Evolutionary conservation across 2,113 vertebrate species (phyloP), one percentile per base, ranked within the genome.

Genomic region (Cyprinus carpio): DNA sequence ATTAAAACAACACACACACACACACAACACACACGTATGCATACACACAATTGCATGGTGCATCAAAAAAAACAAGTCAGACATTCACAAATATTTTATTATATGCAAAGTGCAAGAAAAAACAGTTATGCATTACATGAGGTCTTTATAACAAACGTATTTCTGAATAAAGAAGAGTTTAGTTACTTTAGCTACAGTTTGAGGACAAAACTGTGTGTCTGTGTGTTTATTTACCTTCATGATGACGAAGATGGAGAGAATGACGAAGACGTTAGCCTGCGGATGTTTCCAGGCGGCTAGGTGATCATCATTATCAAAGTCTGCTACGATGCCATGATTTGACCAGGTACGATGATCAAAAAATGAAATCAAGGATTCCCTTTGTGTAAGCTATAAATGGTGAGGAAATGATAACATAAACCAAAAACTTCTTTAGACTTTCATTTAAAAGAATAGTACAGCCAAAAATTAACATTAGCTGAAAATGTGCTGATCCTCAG

Each of bases 301-400:
- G 71, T 96, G 96, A 85, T 88, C 87, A 0, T 31, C 25, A 6
- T 95, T 95, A 79, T 96, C 95, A 0, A 98, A 97, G 85, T 99
- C 97, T 23, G 97, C 95, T 0, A 90, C 93, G 25, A 97, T 87
- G 0, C 96, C 96, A 79, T 97, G 96, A 72, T 95, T 97, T 83
- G 96, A 95, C 97, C 98, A 99, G 0, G 98, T 99, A 84, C 96
- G 96, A 88, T 99, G 98, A 94, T 99, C 98, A 9, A 99, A 98
- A 75, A 99, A 94, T 0, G 98, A 96, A 51, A 98, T 96, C 84
- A 99, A 91, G 0, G 97, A 98, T 87, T 99, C 97, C 84, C 98
- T 98, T 93, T 99, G 98, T 0, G 97, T 99, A 72, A 99, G 95
- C 98, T 99, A 86, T 18, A 18, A 23, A 49, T 49, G 13, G 13